Percentiles rank a stretch among this genome's conserved stretches.
phyloP scores from a whole-genome alignment of 2,888 invertebrate species.

The Cordilura impudica region DNA sequence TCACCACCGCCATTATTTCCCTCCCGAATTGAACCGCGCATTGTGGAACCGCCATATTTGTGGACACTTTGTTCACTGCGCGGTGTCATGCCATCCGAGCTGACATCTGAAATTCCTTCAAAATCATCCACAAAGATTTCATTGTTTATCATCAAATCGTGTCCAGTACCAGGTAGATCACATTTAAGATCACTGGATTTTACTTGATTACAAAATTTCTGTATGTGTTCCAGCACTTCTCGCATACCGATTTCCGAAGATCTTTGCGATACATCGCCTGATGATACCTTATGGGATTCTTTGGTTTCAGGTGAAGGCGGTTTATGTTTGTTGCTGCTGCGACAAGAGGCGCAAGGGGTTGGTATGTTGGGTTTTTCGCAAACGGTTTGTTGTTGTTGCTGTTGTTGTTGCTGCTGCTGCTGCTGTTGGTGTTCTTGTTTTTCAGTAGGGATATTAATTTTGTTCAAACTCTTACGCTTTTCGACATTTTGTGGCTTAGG shows the following conservation, averaged over 20 bases:
- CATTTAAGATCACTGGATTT: constrained; percentile 64
- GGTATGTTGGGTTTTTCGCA: constrained; percentile 36
- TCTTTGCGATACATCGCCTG: constrained; percentile 68
- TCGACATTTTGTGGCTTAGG: too few species aligned
- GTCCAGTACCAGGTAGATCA: constrained; percentile 32
- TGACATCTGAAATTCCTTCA: constrained; percentile 68
- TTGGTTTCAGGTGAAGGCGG: not conserved
- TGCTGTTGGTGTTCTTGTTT: too few species aligned
- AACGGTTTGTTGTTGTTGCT: constrained; percentile 27
- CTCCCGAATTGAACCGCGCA: constrained; percentile 47
- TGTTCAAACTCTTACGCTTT: constrained; percentile 17
- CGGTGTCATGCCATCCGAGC: constrained; percentile 70
- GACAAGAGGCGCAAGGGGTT: constrained; percentile 65
- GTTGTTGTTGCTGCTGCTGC: not conserved
- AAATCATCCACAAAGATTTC: constrained; percentile 64
- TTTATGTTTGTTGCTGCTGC: constrained; percentile 28
- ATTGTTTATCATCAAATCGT: constrained; percentile 54
- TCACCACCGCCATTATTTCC: constrained; percentile 69
- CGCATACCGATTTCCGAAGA: constrained; percentile 71
- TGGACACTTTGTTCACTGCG: constrained; percentile 63
- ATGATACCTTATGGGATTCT: constrained; percentile 63
- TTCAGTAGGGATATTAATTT: constrained; percentile 6
- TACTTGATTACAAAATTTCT: constrained; percentile 69
- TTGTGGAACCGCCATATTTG: constrained; percentile 57
- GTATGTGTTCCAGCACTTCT: constrained; percentile 72